Evolutionary conservation across 2,113 vertebrate species (phyloP).

Genomic region (Gallinago jamesoni): DNA sequence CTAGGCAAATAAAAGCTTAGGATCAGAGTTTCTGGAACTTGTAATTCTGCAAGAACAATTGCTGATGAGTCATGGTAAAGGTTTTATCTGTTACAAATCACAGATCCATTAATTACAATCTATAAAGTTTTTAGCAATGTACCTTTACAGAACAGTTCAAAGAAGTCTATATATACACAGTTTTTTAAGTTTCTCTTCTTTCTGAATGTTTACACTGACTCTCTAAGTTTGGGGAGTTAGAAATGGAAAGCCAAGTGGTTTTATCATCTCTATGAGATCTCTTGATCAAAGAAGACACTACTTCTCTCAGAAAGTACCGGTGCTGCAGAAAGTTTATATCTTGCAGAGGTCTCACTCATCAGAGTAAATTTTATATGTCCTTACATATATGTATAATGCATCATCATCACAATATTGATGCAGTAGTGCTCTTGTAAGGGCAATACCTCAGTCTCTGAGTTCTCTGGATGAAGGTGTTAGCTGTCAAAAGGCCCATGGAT

Average conservation of each 20-base stretch:
- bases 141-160: background rate
- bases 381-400: background rate
- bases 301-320: background rate
- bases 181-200: background rate
- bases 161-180: background rate
- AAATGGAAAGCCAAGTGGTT: background rate
- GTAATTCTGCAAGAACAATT: background rate
- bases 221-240: background rate
- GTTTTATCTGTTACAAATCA: background rate
- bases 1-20: background rate
- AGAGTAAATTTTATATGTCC: background rate
- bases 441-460: background rate
- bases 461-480: background rate
- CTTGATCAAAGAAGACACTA: background rate
- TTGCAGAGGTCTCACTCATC: background rate
- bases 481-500: background rate
- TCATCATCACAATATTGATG: background rate
- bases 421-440: background rate
- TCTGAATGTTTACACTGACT: background rate
- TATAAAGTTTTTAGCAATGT: background rate
- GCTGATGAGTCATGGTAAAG: background rate
- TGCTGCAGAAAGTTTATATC: background rate
- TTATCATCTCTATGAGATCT: background rate
- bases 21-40: background rate
- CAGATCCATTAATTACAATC: background rate